Base-by-base conservation (phyloP, 2,113 vertebrate genomes). In the Probosciger aterrimus region DNA sequence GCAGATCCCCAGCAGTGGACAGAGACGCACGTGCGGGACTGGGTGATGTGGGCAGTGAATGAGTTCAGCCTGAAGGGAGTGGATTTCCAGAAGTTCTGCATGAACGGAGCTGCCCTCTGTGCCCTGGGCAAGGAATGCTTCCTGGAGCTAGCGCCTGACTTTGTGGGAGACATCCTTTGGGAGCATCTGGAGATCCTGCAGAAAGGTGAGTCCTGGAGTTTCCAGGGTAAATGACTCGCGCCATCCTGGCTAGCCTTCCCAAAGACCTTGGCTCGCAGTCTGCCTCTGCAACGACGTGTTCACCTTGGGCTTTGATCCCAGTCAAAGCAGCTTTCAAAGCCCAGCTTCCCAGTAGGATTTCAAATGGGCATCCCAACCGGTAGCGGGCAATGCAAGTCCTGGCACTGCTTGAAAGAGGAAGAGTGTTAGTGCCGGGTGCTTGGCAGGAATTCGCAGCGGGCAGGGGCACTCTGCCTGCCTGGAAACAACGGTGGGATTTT, bases 91-190 rank as follows among this genome's bases (percentile, higher is more conserved):
- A 99, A 99, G 96, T 99, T 99, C 86, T 98, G 98, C 93, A 99
- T 99, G 98, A 99, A 98, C 0, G 99, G 99, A 57, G 99, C 99
- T 75, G 98, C 95, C 52, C 98, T 99, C 83, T 99, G 99, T 3
- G 99, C 98, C 0, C 98, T 99, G 97, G 99, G 99, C 43, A 99
- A 99, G 96, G 99, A 99, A 37, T 98, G 99, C 94, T 99, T 99
- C 97, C 98, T 99, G 15, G 99, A 99, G 96, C 97, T 99, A 90
- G 99, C 99, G 0, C 99, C 99, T 3, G 99, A 99, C 97, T 99
- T 99, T 90, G 99, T 99, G 82, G 99, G 99, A 33, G 99, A 99
- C 92, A 99, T 99, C 97, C 98, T 99, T 20, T 99, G 99, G 99
- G 99, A 99, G 59, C 99, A 99, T 84, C 97, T 99, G 95, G 99